Evolutionary conservation across 2,888 invertebrate genomes (phyloP), one percentile per base, ranked within the genome.

Genomic region (Harpalus rufipes): DNA sequence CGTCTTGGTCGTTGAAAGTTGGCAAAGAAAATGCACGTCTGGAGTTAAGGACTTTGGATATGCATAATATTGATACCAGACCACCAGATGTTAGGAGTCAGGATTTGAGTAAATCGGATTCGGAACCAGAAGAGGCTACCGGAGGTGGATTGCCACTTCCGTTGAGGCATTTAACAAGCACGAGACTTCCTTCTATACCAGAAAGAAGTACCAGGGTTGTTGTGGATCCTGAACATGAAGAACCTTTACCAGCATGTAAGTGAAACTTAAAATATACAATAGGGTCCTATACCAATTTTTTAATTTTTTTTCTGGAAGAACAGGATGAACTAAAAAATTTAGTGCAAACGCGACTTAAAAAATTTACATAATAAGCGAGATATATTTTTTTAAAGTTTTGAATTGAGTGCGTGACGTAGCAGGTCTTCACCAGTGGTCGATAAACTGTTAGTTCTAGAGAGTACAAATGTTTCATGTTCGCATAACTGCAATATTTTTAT

Each of bases 171-270:
- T 93, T 95, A 89, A 94, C 95, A 59, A 95, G 95, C 74, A 95
- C 96, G 4, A 92, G 96, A 83, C 91, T 97, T 88, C 96, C 97
- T 0, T 96, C 96, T 25, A 96, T 97, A 88, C 96, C 96, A 0
- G 96, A 96, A 89, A 92, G 96, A 86, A 93, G 94, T 87, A 88
- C 91, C 89, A 86, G 92, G 88, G 88, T 89, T 84, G 87, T 91
- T 72, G 87, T 90, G 65, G 90, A 92, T 39, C 88, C 90, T 7
- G 94, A 94, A 87, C 93, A 93, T 86, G 96, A 97, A 88, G 97
- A 97, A 89, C 96, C 97, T 12, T 91, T 98, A 87, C 98, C 98
- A 68, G 95, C 96, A 88, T 96, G 97, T 96, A 92, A 92, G 93
- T 90, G 12, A 51, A 51, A 32, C 5, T 6, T 32, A 32, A 10